Evolutionary conservation across 1,140 invertebrate genomes (phyloP), one percentile per base, ranked within the genome.

Genomic region (Triops longicaudatus): DNA sequence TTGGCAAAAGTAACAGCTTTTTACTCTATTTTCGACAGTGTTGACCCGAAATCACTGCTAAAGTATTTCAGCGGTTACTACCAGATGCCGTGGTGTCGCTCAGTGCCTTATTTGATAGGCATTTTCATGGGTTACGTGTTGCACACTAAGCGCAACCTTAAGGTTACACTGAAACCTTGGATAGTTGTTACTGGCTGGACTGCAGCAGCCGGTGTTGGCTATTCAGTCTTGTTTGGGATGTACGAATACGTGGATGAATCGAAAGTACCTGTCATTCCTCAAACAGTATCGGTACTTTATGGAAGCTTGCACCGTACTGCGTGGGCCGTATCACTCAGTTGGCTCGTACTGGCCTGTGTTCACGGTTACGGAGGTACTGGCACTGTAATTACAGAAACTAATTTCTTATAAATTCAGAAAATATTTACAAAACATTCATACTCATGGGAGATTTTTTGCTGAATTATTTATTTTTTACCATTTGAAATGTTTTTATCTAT

Each of bases 281-380:
- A 27, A 26, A 77, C 74, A 12, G 77, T 78, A 44, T 85, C 87
- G 1, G 85, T 90, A 0, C 83, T 90, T 12, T 92, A 91, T 79
- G 88, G 87, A 0, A 85, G 88, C 1, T 83, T 91, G 9, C 85
- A 88, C 42, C 84, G 91, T 41, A 83, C 87, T 1, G 82, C 84
- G 0, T 93, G 91, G 88, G 85, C 87, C 0, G 9, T 89, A 0
- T 85, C 83, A 0, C 83, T 93, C 4, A 85, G 86, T 1, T 92
- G 91, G 90, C 84, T 93, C 11, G 89, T 93, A 10, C 84, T 94
- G 22, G 91, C 92, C 27, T 95, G 93, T 81, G 90, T 89, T 80
- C 89, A 89, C 79, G 91, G 91, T 2, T 88, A 91, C 80, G 91
- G 91, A 72, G 90, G 90, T 71, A 86, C 74, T 14, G n/a, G 11